phyloP scores from a whole-genome alignment of 2,113 vertebrate genomes.

The Nematolebias whitei region DNA sequence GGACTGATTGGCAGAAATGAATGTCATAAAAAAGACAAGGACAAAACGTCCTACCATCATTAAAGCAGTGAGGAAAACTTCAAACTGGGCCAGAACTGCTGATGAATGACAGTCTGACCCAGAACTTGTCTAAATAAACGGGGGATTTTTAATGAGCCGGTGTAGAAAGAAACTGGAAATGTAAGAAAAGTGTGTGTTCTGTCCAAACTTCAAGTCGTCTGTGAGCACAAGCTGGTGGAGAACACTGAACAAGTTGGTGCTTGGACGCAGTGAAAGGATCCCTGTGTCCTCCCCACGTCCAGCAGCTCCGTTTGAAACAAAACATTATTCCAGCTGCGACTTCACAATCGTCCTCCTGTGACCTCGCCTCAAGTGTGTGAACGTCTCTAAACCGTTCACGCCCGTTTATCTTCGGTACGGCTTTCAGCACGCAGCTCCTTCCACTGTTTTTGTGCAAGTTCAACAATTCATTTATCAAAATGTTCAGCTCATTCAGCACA shows the following conservation, averaged over 20 bases:
- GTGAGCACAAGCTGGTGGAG: slow-evolving; percentile 49
- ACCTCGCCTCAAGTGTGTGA: slow-evolving; percentile 7
- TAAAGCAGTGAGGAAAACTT: no score
- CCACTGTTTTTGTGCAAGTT: no score
- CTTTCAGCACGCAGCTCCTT: no score
- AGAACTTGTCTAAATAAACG: background rate
- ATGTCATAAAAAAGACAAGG: background rate
- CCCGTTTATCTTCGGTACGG: no score
- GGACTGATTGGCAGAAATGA: background rate
- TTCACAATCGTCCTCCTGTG: slow-evolving; percentile 52
- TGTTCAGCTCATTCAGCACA: no score
- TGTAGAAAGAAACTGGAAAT: background rate
- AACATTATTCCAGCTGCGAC: slow-evolving; percentile 79
- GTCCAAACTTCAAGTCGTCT: slow-evolving; percentile 21
- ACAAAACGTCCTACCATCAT: no score
- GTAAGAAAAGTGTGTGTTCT: slow-evolving; percentile 7
- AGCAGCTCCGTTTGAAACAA: slow-evolving; percentile 76
- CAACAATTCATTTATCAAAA: no score
- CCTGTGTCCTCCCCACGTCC: slow-evolving; percentile 77
- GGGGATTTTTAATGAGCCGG: background rate
- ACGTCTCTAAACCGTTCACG: no score
- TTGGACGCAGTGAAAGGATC: slow-evolving; percentile 75
- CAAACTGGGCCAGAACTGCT: no score
- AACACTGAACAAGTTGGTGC: slow-evolving; percentile 68
- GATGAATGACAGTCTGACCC: background rate